Evolutionary conservation across 2,888 invertebrate genomes (phyloP).

Genomic region (Augiades crinisus): DNA sequence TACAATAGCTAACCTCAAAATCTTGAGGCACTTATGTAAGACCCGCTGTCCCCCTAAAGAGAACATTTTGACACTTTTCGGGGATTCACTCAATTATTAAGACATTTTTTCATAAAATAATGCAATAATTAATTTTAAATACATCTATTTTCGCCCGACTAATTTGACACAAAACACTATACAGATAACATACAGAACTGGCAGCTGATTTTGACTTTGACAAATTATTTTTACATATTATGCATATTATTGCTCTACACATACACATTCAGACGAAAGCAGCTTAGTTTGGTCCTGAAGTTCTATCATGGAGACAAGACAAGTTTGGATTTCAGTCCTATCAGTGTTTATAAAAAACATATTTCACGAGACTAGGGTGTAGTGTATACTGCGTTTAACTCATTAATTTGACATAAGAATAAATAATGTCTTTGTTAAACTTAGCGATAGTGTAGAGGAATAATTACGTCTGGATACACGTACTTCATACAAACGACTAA

Average conservation of each 20-base stretch:
- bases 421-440: no score
- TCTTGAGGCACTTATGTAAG: conserved; percentile 71
- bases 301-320: no score
- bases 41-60: conserved; percentile 57
- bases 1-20: conserved; percentile 76
- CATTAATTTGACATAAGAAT: no score
- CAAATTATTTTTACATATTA: no score
- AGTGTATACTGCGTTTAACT: no score
- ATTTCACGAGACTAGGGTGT: no score
- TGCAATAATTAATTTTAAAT: conserved; percentile 16
- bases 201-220: conserved; percentile 15
- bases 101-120: conserved; percentile 18
- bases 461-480: neutral
- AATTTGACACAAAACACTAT: conserved; percentile 15
- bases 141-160: conserved; percentile 7
- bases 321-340: no score
- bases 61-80: conserved; percentile 52
- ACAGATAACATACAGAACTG: conserved; percentile 1
- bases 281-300: no score
- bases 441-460: no score
- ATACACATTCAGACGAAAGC: no score
- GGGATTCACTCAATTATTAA: neutral
- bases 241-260: no score
- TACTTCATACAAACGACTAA: neutral
- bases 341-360: no score